phyloP scores from a whole-genome alignment of 2,888 invertebrate species.

The Idaea straminata region DNA sequence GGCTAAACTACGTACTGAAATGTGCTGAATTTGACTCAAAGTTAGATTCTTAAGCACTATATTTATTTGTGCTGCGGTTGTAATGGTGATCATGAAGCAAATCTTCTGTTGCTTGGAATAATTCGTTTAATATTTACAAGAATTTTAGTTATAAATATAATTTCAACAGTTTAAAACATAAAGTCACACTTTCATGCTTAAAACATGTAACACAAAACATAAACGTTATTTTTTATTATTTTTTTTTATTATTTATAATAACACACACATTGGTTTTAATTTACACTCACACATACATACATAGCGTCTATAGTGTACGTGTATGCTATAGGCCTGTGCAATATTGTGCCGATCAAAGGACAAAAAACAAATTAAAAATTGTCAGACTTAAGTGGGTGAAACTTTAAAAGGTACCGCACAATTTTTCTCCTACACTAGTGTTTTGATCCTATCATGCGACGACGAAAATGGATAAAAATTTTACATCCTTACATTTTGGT shows the following conservation, averaged over 20 bases:
- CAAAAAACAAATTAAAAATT: conserved; percentile 51
- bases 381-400: conserved; percentile 73
- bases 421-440: conserved; percentile 49
- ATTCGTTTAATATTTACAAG: background rate
- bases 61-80: too few relatives aligned
- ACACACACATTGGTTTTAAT: conserved; percentile 4
- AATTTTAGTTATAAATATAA: background rate
- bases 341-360: conserved; percentile 57
- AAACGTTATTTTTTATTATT: background rate
- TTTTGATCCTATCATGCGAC: conserved; percentile 65
- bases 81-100: background rate
- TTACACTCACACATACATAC: conserved; percentile 11
- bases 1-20: background rate
- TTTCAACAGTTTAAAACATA: background rate
- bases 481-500: background rate
- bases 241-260: too few relatives aligned
- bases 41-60: background rate
- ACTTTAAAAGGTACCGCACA: conserved; percentile 80
- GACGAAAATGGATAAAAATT: conserved; percentile 42
- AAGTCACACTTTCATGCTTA: background rate
- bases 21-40: background rate
- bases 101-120: background rate
- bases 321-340: conserved; percentile 47
- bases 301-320: conserved; percentile 15
- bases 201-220: background rate